Conservation (phyloP, 2,888 invertebrate species). For the Thysanoteuthis rhombus region DNA sequence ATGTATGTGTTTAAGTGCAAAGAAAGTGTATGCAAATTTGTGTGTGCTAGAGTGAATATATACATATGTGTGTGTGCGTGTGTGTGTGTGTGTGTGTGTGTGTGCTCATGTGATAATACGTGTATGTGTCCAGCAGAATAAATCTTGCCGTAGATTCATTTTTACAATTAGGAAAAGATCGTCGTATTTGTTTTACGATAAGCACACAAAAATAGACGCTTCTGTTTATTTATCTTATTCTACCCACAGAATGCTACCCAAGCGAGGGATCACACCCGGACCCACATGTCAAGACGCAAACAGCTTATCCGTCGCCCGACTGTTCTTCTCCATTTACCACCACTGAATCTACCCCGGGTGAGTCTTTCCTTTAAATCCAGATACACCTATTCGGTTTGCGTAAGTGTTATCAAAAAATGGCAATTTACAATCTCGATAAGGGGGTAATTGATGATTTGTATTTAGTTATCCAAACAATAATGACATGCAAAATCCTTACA, state of each 20-base stretch:
- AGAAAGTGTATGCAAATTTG: not conserved
- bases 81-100: conserved; percentile 12
- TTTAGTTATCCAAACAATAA: not conserved
- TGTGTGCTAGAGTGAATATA: not conserved
- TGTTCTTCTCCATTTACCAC: conserved; percentile 61
- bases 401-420: too few relatives aligned
- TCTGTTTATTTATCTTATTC: not conserved
- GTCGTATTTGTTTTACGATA: too few relatives aligned
- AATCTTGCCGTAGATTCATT: too few relatives aligned
- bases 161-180: too few relatives aligned
- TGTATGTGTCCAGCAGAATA: not conserved
- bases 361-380: conserved; percentile 32
- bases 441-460: too few relatives aligned
- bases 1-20: not conserved
- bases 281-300: not conserved
- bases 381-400: not conserved
- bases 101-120: not conserved
- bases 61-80: conserved; percentile 28
- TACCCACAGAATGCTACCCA: not conserved
- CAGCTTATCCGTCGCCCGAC: conserved; percentile 45
- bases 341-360: conserved; percentile 62
- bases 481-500: not conserved
- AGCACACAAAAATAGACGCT: not conserved
- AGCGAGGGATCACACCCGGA: not conserved
- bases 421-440: not conserved